Evolutionary conservation across 1,140 invertebrate species (phyloP).

Genomic region (Hetaerina americana): DNA sequence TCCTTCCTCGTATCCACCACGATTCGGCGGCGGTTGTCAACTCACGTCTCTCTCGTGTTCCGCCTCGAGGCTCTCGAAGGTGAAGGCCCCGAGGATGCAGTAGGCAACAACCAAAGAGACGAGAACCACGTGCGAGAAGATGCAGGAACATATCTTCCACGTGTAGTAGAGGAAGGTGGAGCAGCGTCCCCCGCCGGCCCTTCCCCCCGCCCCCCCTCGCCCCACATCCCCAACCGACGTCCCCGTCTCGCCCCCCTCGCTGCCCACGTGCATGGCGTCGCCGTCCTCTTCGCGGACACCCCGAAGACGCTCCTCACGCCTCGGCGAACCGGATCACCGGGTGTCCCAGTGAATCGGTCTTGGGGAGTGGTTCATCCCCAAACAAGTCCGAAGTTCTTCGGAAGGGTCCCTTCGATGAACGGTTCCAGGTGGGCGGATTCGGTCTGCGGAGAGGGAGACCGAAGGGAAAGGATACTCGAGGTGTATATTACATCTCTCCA

Average conservation of each 20-base stretch:
- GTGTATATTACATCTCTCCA: no score
- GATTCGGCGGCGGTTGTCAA: constrained; percentile 2
- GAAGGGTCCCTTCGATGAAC: no score
- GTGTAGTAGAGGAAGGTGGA: constrained; percentile 39
- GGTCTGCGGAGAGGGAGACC: no score
- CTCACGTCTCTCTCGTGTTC: constrained; percentile 59
- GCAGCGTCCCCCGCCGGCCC: constrained; percentile 28
- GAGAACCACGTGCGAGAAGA: constrained; percentile 78
- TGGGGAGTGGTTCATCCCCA: no score
- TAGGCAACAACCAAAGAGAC: constrained; percentile 77
- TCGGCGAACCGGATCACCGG: no score
- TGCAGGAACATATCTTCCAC: constrained; percentile 70
- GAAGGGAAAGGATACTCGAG: no score
- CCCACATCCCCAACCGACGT: background rate
- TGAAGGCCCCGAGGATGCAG: constrained; percentile 73
- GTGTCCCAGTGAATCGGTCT: no score
- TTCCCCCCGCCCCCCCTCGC: background rate
- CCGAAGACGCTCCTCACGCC: no score
- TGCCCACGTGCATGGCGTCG: background rate
- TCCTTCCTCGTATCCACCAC: constrained; percentile 3
- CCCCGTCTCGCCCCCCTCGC: background rate
- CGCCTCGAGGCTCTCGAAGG: constrained; percentile 66
- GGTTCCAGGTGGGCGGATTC: no score
- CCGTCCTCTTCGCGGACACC: no score
- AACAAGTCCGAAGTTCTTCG: no score